Conservation (phyloP, 2,888 invertebrate species). For the Agonopterix alstromeriana region DNA sequence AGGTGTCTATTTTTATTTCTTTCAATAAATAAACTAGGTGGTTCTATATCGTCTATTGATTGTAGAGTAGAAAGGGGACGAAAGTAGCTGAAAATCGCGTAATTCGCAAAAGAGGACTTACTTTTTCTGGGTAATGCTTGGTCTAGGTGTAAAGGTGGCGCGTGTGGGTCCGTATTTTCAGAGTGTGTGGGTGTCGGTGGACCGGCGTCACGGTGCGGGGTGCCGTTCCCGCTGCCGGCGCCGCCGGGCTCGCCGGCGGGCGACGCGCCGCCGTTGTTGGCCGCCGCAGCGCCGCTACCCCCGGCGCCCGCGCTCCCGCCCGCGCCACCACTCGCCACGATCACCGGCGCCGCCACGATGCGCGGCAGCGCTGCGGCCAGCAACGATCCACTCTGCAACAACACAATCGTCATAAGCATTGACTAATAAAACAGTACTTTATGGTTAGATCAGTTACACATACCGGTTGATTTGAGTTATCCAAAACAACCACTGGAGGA, state of each 20-base stretch:
- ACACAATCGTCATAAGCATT: not conserved
- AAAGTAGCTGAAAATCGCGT: not conserved
- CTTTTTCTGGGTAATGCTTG: slow-evolving; percentile 74
- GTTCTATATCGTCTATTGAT: too few relatives aligned
- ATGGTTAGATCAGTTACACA: slow-evolving; percentile 4
- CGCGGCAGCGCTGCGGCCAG: slow-evolving; percentile 82
- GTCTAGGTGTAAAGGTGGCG: slow-evolving; percentile 68
- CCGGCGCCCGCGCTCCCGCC: slow-evolving; percentile 18
- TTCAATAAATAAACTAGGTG: too few relatives aligned
- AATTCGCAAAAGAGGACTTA: slow-evolving; percentile 16
- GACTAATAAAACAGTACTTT: not conserved
- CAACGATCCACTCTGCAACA: slow-evolving; percentile 74
- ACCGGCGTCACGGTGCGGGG: slow-evolving; percentile 64
- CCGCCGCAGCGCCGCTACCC: slow-evolving; percentile 21
- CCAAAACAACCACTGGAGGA: slow-evolving; percentile 62
- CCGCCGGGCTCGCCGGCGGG: slow-evolving; percentile 33
- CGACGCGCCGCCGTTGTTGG: slow-evolving; percentile 27
- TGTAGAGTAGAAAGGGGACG: not conserved
- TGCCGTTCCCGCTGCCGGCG: slow-evolving; percentile 40
- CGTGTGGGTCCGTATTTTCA: slow-evolving; percentile 63
- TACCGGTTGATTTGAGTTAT: slow-evolving; percentile 64
- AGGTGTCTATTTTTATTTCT: too few relatives aligned
- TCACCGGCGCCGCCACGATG: slow-evolving; percentile 51
- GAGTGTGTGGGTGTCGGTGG: slow-evolving; percentile 71
- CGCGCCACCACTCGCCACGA: slow-evolving; percentile 34